A percentile compares a stretch with the other conserved stretches of the same genome.
These are phyloP conservation scores for Schizotus pectinicornis DNA, from an alignment of 2,888 invertebrate genomes.

Conservation along the genomic window DNA sequence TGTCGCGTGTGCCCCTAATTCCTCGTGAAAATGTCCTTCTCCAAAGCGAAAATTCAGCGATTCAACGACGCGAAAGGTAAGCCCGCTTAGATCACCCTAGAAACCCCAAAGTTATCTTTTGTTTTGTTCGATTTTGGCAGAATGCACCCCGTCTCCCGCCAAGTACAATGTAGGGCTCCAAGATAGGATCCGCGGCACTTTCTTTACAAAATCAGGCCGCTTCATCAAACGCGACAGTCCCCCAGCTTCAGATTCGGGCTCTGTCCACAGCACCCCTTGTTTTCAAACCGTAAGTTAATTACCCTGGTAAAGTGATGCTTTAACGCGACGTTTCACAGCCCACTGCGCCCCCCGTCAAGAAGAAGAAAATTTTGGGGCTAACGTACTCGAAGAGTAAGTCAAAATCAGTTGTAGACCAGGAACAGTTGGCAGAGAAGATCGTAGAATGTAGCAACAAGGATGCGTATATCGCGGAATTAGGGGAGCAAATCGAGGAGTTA, in stretches of 20 bases:
- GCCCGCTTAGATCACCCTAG: conserved; percentile 38
- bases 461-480: conserved; percentile 59
- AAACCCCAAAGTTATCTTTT: conserved; percentile 12
- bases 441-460: conserved; percentile 64
- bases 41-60: conserved; percentile 64
- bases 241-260: conserved; percentile 41
- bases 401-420: conserved; percentile 40
- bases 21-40: conserved; percentile 60
- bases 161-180: conserved; percentile 61
- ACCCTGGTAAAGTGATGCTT: neutral
- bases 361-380: conserved; percentile 41
- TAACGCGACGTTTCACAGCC: conserved; percentile 12
- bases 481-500: conserved; percentile 61
- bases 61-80: conserved; percentile 64
- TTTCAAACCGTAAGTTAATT: conserved; percentile 55
- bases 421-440: conserved; percentile 61
- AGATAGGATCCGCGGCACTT: conserved; percentile 54
- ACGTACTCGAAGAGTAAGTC: conserved; percentile 32
- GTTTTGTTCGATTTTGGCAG: conserved; percentile 43
- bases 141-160: conserved; percentile 61
- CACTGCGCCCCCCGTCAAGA: conserved; percentile 48
- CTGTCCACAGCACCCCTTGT: conserved; percentile 43
- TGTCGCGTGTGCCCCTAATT: neutral
- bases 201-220: conserved; percentile 55
- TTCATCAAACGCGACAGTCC: conserved; percentile 55